Evolutionary conservation across 2,888 invertebrate genomes (phyloP).

Genomic region (Linnaemya vulpina): DNA sequence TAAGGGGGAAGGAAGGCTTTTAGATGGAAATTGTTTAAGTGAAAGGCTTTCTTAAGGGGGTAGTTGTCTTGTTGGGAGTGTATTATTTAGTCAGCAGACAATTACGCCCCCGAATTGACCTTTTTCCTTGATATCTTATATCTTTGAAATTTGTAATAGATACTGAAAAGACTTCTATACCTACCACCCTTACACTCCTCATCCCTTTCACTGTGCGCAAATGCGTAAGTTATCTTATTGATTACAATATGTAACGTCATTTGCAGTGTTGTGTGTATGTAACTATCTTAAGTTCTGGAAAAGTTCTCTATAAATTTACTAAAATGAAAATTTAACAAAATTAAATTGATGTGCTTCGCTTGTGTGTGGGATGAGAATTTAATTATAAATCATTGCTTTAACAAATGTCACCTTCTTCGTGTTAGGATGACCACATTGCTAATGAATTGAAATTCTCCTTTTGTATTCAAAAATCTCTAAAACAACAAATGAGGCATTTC

Average conservation of each 20-base stretch:
- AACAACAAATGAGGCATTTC: no score
- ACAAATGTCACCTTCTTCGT: background rate
- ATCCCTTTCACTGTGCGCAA: constrained; percentile 50
- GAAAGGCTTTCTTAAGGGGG: background rate
- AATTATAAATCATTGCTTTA: constrained; percentile 5
- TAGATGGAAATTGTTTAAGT: constrained; percentile 9
- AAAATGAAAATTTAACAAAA: constrained; percentile 13
- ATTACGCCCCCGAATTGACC: constrained; percentile 70
- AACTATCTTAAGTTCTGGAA: background rate
- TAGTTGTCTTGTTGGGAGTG: background rate
- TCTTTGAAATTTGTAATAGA: constrained; percentile 47
- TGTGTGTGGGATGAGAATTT: constrained; percentile 34
- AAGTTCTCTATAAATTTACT: background rate
- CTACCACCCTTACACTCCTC: background rate
- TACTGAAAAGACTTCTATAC: constrained; percentile 43
- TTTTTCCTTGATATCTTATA: constrained; percentile 51
- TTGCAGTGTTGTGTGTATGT: constrained; percentile 23
- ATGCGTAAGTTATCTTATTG: constrained; percentile 55
- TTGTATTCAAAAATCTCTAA: background rate
- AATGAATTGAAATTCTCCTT: background rate
- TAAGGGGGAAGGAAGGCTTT: constrained; percentile 29
- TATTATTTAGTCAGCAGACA: constrained; percentile 11
- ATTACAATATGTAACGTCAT: constrained; percentile 46
- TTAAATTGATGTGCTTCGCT: background rate
- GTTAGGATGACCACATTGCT: background rate